phyloP scores from a whole-genome alignment of 2,797 vertebrate genomes.

The Tolypeutes matacus region DNA sequence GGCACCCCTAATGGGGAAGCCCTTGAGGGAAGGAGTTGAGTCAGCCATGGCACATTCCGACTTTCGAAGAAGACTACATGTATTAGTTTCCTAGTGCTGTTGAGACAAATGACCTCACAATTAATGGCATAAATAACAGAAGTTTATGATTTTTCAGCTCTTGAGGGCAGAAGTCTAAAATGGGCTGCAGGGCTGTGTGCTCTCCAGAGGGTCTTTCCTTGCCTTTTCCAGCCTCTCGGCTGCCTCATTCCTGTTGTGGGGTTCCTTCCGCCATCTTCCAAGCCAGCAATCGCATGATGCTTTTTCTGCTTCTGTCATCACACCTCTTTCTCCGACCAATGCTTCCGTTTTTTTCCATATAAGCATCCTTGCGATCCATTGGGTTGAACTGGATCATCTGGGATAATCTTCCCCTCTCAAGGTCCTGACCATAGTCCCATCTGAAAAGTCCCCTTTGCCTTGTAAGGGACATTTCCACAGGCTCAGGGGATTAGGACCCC shows the following conservation, averaged over 20 bases:
- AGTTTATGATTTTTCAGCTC: background rate
- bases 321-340: background rate
- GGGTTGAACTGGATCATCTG: background rate
- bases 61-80: too few relatives aligned
- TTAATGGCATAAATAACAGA: too few relatives aligned
- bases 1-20: too few relatives aligned
- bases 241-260: rapidly evolving
- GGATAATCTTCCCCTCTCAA: background rate
- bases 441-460: background rate
- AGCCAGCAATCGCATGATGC: background rate
- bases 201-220: background rate
- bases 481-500: background rate
- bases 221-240: background rate
- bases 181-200: background rate
- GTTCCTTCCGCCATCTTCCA: background rate
- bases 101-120: too few relatives aligned
- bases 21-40: too few relatives aligned
- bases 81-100: too few relatives aligned
- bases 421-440: background rate
- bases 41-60: too few relatives aligned
- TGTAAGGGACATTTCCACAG: background rate
- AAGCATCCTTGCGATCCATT: background rate
- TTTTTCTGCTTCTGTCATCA: background rate
- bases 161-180: background rate
- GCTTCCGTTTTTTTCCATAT: background rate